These are phyloP conservation scores for Pyrgus malvae DNA, from an alignment of 2,888 invertebrate genomes.

Conservation along the genomic window DNA sequence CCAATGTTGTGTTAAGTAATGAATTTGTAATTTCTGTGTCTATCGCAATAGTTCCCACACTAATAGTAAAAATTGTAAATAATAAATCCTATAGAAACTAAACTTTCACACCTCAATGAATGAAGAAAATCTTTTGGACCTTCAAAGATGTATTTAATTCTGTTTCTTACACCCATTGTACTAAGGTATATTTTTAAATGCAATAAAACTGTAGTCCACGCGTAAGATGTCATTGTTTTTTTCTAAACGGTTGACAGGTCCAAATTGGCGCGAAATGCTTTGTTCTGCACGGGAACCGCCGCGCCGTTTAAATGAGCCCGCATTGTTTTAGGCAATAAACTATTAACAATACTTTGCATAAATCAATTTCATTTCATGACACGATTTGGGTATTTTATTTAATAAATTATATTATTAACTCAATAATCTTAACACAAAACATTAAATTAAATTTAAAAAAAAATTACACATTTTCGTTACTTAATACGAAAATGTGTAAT, in stretches of 20 bases:
- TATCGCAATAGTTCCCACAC: constrained; percentile 4
- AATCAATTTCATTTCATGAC: neutral
- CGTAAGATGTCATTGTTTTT: constrained; percentile 25
- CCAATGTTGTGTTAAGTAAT: too few species aligned
- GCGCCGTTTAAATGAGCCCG: constrained; percentile 1
- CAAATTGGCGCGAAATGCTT: constrained; percentile 33
- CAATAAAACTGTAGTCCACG: neutral
- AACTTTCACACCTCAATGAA: constrained; percentile 24
- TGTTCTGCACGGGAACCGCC: constrained; percentile 8
- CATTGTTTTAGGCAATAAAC: constrained; percentile 15
- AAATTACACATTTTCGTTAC: too few species aligned
- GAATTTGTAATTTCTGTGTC: neutral
- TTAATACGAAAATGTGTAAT: too few species aligned
- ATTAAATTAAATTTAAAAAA: too few species aligned
- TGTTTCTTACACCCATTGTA: neutral
- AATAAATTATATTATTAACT: too few species aligned
- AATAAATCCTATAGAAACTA: neutral
- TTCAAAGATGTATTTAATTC: neutral
- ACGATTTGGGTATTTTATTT: neutral
- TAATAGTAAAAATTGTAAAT: neutral
- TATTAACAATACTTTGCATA: constrained; percentile 4
- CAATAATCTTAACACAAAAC: too few species aligned
- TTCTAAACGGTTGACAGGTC: constrained; percentile 35
- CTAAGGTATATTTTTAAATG: neutral
- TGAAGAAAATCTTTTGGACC: constrained; percentile 5